phyloP scores from a whole-genome alignment of 2,113 vertebrate species.

The Psittacula cyanocephala region DNA sequence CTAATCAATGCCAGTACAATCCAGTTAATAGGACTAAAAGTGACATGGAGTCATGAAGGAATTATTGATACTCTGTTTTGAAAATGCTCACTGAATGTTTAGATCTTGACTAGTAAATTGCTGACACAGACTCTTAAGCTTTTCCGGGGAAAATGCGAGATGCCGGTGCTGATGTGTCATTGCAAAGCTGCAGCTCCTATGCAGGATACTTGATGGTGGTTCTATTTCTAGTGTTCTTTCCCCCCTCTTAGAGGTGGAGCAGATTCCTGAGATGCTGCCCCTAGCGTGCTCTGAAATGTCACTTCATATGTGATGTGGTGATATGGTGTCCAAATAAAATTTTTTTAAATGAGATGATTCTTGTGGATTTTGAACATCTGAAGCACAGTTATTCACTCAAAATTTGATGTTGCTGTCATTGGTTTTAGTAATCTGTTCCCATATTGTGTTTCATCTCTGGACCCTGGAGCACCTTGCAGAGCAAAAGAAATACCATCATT shows the following conservation, averaged over 20 bases:
- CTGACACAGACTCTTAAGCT: conserved; percentile 20
- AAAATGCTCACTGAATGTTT: neutral
- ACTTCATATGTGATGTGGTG: neutral
- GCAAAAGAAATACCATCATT: neutral
- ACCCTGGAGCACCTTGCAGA: neutral
- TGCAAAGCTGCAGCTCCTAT: neutral
- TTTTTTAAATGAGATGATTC: rapidly evolving
- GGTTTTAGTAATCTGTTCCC: neutral
- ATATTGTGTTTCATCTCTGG: neutral
- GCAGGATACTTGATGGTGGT: neutral
- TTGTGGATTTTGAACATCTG: neutral
- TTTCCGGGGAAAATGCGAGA: neutral
- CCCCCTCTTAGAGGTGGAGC: neutral
- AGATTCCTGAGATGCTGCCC: neutral
- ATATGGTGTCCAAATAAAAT: neutral
- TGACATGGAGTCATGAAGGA: conserved; percentile 7
- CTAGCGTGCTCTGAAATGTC: neutral
- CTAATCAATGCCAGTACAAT: neutral
- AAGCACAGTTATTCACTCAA: neutral
- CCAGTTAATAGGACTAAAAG: conserved; percentile 15
- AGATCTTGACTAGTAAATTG: neutral
- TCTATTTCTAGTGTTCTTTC: neutral
- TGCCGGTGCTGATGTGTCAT: neutral
- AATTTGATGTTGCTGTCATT: neutral
- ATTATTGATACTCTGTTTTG: conserved; percentile 27